phyloP scores from a whole-genome alignment of 2,797 vertebrate genomes.

The Hapalemur alaotrensis region DNA sequence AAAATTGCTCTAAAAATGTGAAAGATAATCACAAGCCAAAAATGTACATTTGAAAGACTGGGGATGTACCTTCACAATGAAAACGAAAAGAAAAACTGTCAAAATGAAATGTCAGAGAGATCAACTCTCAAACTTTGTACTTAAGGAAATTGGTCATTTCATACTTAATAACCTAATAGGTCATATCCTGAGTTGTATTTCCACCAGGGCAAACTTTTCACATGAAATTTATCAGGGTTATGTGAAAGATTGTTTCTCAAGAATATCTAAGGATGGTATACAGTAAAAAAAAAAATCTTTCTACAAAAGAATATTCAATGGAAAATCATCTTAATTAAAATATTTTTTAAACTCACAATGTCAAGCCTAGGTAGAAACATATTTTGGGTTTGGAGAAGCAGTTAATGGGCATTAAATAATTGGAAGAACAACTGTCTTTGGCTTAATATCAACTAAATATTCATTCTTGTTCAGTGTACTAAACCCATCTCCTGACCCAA shows the following conservation, averaged over 20 bases:
- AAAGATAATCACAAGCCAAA: too few species aligned
- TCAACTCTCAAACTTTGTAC: too few species aligned
- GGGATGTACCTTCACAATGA: too few species aligned
- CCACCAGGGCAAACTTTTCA: not conserved
- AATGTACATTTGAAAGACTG: too few species aligned
- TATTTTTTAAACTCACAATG: not conserved
- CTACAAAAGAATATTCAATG: not conserved
- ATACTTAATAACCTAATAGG: too few species aligned
- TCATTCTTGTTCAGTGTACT: not conserved
- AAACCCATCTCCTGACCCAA: not conserved
- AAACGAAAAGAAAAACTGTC: too few species aligned
- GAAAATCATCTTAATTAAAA: not conserved
- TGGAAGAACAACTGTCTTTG: not conserved
- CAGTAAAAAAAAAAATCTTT: not conserved
- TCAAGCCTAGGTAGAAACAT: not conserved
- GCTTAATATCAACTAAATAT: not conserved
- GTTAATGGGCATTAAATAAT: not conserved
- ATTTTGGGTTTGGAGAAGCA: not conserved
- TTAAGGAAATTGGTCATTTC: too few species aligned
- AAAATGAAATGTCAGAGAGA: too few species aligned
- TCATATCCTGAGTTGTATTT: not conserved
- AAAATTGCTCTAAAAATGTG: too few species aligned
- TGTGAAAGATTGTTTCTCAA: not conserved
- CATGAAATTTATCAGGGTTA: rapidly evolving
- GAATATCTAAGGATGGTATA: not conserved